Conservation (phyloP, 2,113 vertebrate genomes). For the Oreotrochilus melanogaster region DNA sequence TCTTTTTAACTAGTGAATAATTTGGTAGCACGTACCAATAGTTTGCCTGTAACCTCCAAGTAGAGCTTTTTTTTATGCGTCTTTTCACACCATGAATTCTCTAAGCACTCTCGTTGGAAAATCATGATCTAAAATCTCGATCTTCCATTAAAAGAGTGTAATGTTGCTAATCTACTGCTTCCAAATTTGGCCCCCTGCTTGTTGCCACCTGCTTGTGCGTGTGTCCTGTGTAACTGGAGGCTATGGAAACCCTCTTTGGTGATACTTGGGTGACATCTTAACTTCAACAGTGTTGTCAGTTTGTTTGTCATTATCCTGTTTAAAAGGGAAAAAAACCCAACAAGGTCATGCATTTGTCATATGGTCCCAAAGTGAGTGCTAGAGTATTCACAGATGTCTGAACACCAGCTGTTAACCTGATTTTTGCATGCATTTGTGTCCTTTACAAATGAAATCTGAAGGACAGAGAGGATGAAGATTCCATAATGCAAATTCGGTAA, state of each 20-base stretch:
- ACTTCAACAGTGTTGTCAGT: rapidly evolving
- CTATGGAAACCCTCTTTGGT: rapidly evolving
- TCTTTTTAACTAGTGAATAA: neutral
- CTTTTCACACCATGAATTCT: rapidly evolving
- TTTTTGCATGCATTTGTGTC: rapidly evolving
- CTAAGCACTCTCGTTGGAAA: rapidly evolving
- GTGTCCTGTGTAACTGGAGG: rapidly evolving
- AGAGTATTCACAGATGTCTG: neutral
- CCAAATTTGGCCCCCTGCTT: neutral
- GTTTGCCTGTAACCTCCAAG: rapidly evolving
- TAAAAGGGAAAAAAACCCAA: rapidly evolving
- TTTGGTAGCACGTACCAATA: rapidly evolving
- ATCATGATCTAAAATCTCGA: rapidly evolving
- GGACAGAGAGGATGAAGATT: neutral
- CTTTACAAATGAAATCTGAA: neutral
- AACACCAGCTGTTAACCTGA: neutral
- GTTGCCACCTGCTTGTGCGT: neutral
- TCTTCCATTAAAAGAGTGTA: neutral
- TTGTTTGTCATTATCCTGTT: neutral
- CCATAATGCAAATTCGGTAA: neutral
- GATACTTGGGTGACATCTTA: rapidly evolving
- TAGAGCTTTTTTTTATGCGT: rapidly evolving
- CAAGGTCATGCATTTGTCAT: rapidly evolving
- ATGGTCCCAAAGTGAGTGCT: neutral
- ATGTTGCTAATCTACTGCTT: neutral